Base-by-base conservation (phyloP, 2,888 invertebrate genomes). In the Omphaloscelis lunosa region DNA sequence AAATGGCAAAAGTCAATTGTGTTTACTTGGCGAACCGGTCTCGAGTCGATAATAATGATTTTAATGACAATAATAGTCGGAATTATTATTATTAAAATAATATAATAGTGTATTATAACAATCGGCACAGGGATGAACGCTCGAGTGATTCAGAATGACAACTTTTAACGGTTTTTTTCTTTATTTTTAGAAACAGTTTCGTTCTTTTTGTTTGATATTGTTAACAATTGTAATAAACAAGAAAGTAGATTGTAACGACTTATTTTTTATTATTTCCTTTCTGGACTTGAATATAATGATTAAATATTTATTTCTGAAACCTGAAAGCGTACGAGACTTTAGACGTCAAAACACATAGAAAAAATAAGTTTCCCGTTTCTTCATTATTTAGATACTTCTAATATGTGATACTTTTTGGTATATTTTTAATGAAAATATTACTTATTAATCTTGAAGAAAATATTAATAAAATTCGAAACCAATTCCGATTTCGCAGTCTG, bases 1-100 rank as follows among this genome's bases (percentile, higher is more conserved):
- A 92, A 95, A 95, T 93, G 96, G 95, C 94, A 96, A 96, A 94
- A 96, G 95, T 96, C 95, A 93, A 96, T 96, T 96, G 95, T 96
- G 92, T 92, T 93, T 91, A 93, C 80, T 91, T 92, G 84, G 87
- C 90, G 91, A 92, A 93, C 92, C 93, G 92, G 89, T 89, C 88
- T 83, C 85, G 77, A 80, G 82, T 85, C 91, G 83, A 89, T 92
- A 91, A 92, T 94, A 94, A 94, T 94, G 92, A 95, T 93, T 94
- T 93, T 94, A 95, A 95, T 95, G 93, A 93, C 94, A 94, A 94
- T 95, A 94, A 94, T 93, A 90, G 92, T 89, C 81, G 88, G 87
- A 90, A 94, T 94, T 94, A 96, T 95, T 95, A 96, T 94, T 95
- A 94, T 92, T 93, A 93, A 92, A 87, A 86, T 91, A 89, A 90